Evolutionary conservation across 1,140 invertebrate species (phyloP), one percentile per base, ranked within the genome.

Genomic region (Papilio glaucus): DNA sequence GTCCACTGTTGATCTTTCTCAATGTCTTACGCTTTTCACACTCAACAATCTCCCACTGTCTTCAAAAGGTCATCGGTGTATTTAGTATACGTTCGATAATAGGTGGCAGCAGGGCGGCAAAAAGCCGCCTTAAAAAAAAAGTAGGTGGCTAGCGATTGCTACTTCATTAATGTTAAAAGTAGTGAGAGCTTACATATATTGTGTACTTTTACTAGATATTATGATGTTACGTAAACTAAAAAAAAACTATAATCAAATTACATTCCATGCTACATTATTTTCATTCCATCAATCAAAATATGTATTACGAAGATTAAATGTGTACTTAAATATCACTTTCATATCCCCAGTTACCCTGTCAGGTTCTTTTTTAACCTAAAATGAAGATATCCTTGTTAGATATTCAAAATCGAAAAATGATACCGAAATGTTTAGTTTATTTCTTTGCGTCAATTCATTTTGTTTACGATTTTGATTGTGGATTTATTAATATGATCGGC

Each of bases 361-460:
- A 4, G 0, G 45, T 53, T 10, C 18, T 21, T 12, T 53, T 24
- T 53, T 12, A 24, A 65, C 4, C 41, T 38, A 38, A 63, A 49
- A 69, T 69, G 67, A 69, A 69, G 29, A 69, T 69, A 12, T 53
- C 7, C 12, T 6, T 49, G 9, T 33, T 69, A 0, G 15, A 69
- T n/a, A 53, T 69, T 37, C 9, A 53, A 18, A 29, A 69, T n/a
- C 9, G 53, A 10, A 15, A 13, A 13, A 49, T 33, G 15, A 69
- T 69, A 53, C 29, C 67, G 1, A 49, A 33, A 12, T 53, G 26
- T 26, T 49, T 69, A 4, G 9, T 15, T 7, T 69, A 49, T 18
- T 69, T 69, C 26, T 69, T 69, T 37, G 45, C 12, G 12, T 15
- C n/a, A 6, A 37, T 69, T 21, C 41, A 69, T 53, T 13, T 69